These are phyloP conservation scores for Yponomeuta cagnagella DNA, from an alignment of 2,888 invertebrate genomes.

Conservation along the genomic window DNA sequence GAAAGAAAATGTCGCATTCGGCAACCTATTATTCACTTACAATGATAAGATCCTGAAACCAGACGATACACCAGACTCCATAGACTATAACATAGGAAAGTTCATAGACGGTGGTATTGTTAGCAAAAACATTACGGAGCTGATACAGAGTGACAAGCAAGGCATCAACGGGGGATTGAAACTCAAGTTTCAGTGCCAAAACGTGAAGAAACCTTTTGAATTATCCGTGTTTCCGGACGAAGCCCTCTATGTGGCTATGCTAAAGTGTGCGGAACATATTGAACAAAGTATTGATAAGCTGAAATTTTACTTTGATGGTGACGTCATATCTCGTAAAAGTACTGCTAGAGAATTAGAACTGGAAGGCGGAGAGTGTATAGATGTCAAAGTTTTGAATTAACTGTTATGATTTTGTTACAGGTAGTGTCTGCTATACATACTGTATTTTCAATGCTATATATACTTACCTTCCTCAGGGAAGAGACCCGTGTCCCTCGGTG, in stretches of 20 bases:
- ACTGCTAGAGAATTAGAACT: constrained; percentile 62
- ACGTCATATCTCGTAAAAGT: constrained; percentile 47
- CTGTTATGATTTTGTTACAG: constrained; percentile 60
- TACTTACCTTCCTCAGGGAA: not conserved
- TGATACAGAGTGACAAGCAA: constrained; percentile 23
- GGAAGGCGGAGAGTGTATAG: constrained; percentile 74
- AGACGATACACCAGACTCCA: constrained; percentile 57
- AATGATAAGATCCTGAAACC: constrained; percentile 51
- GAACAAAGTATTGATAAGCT: constrained; percentile 51
- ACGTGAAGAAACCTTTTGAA: constrained; percentile 52
- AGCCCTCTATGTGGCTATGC: constrained; percentile 51
- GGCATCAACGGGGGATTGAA: constrained; percentile 35
- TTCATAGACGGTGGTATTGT: constrained; percentile 66
- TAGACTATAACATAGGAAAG: constrained; percentile 55
- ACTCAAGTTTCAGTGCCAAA: constrained; percentile 64
- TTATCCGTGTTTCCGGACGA: constrained; percentile 41
- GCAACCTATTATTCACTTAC: constrained; percentile 55
- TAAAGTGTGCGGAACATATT: constrained; percentile 61
- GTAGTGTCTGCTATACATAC: not conserved
- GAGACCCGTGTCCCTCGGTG: no score
- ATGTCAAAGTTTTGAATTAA: constrained; percentile 53
- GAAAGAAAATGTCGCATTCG: constrained; percentile 41
- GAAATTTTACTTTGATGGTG: constrained; percentile 73
- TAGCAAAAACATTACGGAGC: constrained; percentile 37
- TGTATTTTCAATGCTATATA: not conserved